Percentiles rank a stretch among this genome's conserved stretches.
These are phyloP conservation scores for Mechanitis messenoides DNA, from an alignment of 2,888 invertebrate genomes.

Conservation along the genomic window DNA sequence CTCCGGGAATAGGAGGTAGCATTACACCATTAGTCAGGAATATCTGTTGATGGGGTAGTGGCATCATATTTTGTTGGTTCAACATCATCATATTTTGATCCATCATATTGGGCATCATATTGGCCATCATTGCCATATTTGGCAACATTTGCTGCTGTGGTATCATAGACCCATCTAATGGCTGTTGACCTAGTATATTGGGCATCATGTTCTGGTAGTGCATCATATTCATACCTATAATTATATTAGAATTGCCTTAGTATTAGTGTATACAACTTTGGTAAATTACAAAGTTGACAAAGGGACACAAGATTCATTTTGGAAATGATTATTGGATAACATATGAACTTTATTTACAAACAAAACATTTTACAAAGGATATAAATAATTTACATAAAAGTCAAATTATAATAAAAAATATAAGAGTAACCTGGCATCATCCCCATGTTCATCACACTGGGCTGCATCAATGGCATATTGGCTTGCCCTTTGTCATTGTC, in stretches of 20 bases:
- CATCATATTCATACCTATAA: slow-evolving; percentile 40
- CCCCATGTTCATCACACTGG: slow-evolving; percentile 30
- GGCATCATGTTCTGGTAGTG: slow-evolving; percentile 29
- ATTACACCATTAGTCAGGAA: slow-evolving; percentile 85
- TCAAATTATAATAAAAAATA: background rate
- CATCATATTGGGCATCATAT: slow-evolving; percentile 67
- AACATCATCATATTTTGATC: slow-evolving; percentile 76
- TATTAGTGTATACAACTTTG: no score
- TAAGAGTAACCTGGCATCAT: slow-evolving; percentile 41
- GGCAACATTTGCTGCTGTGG: slow-evolving; percentile 56
- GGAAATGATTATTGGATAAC: no score
- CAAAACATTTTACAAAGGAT: no score
- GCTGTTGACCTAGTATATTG: slow-evolving; percentile 21
- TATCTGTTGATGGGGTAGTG: slow-evolving; percentile 42
- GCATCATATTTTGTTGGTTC: slow-evolving; percentile 40
- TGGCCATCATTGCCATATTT: slow-evolving; percentile 60
- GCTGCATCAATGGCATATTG: slow-evolving; percentile 5
- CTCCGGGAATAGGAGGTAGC: slow-evolving; percentile 89
- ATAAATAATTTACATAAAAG: no score
- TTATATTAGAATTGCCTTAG: background rate
- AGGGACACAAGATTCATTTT: no score
- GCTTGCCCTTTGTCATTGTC: slow-evolving; percentile 26
- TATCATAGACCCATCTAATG: slow-evolving; percentile 29
- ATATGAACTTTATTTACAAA: no score
- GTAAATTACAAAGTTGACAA: no score